Percentiles rank a stretch among this genome's conserved stretches.
Evolutionary conservation across 2,888 invertebrate genomes (phyloP).

Genomic region (Theretra japonica): DNA sequence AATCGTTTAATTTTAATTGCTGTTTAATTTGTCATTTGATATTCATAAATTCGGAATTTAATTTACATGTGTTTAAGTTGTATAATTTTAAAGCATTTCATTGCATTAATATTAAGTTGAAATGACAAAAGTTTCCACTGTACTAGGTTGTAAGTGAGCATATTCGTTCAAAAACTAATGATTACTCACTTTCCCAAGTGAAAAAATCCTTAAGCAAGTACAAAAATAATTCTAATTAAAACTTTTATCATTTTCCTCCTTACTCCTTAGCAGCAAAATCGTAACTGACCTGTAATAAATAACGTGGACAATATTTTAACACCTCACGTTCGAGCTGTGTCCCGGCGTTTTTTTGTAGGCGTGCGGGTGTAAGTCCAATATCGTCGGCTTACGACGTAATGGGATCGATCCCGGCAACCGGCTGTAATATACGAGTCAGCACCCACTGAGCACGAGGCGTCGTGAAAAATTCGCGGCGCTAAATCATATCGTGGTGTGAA

Average conservation of each 20-base stretch:
- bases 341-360: constrained; percentile 6
- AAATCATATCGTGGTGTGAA: constrained; percentile 2
- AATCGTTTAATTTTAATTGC: neutral
- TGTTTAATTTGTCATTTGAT: too few relatives aligned
- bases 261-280: neutral
- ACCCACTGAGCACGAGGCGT: neutral
- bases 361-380: constrained; percentile 3
- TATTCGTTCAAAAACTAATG: too few relatives aligned
- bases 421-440: constrained; percentile 62
- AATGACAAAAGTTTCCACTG: too few relatives aligned
- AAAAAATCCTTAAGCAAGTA: too few relatives aligned
- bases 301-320: constrained; percentile 1
- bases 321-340: neutral
- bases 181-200: too few relatives aligned
- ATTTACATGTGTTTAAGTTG: too few relatives aligned
- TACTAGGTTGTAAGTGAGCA: too few relatives aligned
- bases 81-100: too few relatives aligned
- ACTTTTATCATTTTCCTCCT: neutral
- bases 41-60: too few relatives aligned
- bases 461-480: neutral
- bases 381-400: constrained; percentile 33
- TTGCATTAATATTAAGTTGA: too few relatives aligned
- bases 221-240: neutral
- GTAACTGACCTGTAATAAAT: constrained; percentile 1
- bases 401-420: constrained; percentile 46